Percentiles rank a stretch among this genome's conserved stretches.
Conservation (phyloP, 2,797 vertebrate genomes). For the Lacerta bilineata region DNA sequence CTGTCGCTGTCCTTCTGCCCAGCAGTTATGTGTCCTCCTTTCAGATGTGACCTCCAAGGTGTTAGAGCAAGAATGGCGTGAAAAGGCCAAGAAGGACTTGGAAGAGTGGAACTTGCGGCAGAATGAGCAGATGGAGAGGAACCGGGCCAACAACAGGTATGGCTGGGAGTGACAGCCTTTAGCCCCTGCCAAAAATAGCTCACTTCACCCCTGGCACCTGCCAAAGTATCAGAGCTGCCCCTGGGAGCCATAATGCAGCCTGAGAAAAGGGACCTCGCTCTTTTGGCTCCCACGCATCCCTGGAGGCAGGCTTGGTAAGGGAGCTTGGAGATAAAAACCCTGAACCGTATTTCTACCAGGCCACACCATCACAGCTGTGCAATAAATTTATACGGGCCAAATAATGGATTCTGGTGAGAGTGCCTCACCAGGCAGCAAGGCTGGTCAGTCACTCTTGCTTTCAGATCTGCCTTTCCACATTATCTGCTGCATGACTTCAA, state of each 20-base stretch:
- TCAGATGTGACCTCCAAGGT: slow-evolving; percentile 94
- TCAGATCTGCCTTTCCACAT: neutral
- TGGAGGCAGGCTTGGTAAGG: too few species aligned
- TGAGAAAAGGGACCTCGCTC: too few species aligned
- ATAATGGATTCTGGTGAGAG: neutral
- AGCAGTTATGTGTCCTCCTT: slow-evolving; percentile 10
- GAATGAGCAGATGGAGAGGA: slow-evolving; percentile 97
- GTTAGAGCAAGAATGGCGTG: slow-evolving; percentile 93
- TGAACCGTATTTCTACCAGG: too few species aligned
- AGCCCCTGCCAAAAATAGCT: neutral
- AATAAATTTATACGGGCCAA: neutral
- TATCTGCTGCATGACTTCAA: neutral
- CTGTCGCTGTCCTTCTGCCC: neutral
- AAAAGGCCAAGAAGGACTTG: slow-evolving; percentile 96
- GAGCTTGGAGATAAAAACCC: neutral
- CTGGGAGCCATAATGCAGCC: neutral
- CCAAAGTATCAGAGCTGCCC: neutral
- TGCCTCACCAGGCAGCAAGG: neutral
- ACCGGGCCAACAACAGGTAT: slow-evolving; percentile 96
- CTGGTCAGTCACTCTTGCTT: neutral
- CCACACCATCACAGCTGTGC: neutral
- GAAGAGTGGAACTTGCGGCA: slow-evolving; percentile 98
- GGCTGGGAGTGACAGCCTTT: fast-evolving
- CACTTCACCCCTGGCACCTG: too few species aligned
- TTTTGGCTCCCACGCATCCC: neutral